phyloP scores from a whole-genome alignment of 2,888 invertebrate species.

The Acronicta aceris region DNA sequence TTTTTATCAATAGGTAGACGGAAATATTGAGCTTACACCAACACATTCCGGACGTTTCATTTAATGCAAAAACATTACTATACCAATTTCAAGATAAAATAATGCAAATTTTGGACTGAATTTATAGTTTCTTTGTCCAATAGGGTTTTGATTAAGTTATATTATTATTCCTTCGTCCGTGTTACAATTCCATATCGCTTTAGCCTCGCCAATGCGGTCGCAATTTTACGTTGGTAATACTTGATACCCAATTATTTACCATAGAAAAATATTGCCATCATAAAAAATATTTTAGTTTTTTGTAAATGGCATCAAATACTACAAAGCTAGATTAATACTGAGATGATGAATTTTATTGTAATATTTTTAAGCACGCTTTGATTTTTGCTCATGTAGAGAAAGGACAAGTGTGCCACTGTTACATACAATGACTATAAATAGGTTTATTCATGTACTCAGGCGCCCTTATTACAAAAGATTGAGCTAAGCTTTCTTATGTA shows the following conservation, averaged over 20 bases:
- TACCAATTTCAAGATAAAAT: slow-evolving; percentile 36
- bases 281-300: slow-evolving; percentile 62
- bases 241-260: slow-evolving; percentile 64
- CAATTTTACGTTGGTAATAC: slow-evolving; percentile 53
- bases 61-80: slow-evolving; percentile 45
- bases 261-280: slow-evolving; percentile 65
- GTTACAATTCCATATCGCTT: slow-evolving; percentile 27
- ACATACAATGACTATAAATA: no score
- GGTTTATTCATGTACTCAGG: no score
- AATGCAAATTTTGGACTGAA: slow-evolving; percentile 31
- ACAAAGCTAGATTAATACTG: slow-evolving; percentile 84
- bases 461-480: no score
- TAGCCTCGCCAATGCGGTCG: slow-evolving; percentile 40
- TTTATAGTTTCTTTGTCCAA: slow-evolving; percentile 23
- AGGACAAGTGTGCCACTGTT: not conserved
- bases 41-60: slow-evolving; percentile 28
- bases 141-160: slow-evolving; percentile 9
- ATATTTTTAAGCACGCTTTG: slow-evolving; percentile 49
- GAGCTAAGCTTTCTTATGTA: no score
- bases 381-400: slow-evolving; percentile 40
- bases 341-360: slow-evolving; percentile 67
- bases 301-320: slow-evolving; percentile 83
- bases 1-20: slow-evolving; percentile 45
- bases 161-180: slow-evolving; percentile 18
- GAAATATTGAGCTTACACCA: slow-evolving; percentile 52